Evolutionary conservation across 1,140 invertebrate species (phyloP), one percentile per base, ranked within the genome.

Genomic region (Mesaphorura yosii): DNA sequence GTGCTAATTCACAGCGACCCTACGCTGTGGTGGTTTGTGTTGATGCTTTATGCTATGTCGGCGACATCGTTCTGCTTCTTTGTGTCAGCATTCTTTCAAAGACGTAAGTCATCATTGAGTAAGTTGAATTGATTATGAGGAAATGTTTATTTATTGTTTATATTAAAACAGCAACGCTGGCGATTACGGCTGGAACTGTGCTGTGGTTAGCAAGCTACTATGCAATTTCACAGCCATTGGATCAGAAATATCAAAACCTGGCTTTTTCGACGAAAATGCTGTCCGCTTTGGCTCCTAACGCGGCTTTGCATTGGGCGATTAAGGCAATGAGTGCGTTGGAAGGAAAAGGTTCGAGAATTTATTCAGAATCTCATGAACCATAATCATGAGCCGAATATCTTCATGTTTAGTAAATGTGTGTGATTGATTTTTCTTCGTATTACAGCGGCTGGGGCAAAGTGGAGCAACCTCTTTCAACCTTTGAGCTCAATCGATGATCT

Each of bases 391-490:
- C 31, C 31, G n/a, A 34, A n/a, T 34, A 10, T 10, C 10, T n/a
- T 34, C n/a, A 10, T 10, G 31, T n/a, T n/a, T 34, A 34, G 31
- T 34, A 34, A 34, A 10, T 10, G n/a, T 34, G 31, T n/a, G 10
- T 34, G 10, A 10, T 34, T 34, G 10, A 10, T 25, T 46, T 7
- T 46, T 15, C 10, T 7, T 42, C n/a, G n/a, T n/a, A n/a, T 53
- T 60, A 20, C 27, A 66, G 72, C 69, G 31, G 67, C 71, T 26
- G 77, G 77, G 7, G 66, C 76, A n/a, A 74, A 75, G 59, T 79
- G 76, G 76, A 50, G 59, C 25, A 74, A 76, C 58, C 63, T 78
- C 15, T 63, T 45, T 3, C 54, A 58, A 12, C 68, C 68, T 23
- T 61, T 75, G 0, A 67, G 74, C 14, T 68, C 69, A 17, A 70